Conservation (phyloP, 2,888 invertebrate genomes). For the Spisula solida region DNA sequence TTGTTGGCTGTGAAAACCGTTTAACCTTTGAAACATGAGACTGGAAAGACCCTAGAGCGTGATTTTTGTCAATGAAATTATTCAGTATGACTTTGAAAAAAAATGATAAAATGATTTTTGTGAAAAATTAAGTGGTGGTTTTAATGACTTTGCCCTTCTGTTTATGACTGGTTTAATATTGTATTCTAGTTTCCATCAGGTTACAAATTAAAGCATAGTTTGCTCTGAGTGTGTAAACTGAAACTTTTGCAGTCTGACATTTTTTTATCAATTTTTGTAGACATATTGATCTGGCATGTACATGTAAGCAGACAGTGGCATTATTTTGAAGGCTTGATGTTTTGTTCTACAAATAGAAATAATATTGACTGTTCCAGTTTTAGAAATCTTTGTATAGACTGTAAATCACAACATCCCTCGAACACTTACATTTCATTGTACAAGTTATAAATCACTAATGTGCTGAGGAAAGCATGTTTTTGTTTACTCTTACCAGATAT, state of each 20-base stretch:
- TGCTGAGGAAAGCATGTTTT: neutral
- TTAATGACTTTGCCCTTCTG: neutral
- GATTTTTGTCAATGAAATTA: neutral
- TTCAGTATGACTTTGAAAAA: neutral
- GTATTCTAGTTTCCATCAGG: neutral
- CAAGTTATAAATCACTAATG: neutral
- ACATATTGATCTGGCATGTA: neutral
- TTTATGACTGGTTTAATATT: neutral
- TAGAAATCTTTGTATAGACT: neutral
- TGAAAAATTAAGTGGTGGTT: neutral
- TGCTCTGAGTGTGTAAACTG: neutral
- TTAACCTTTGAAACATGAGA: constrained; percentile 43
- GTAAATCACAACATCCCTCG: too few relatives aligned
- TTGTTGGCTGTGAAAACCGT: constrained; percentile 19
- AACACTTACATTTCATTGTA: neutral
- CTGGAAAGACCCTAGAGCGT: constrained; percentile 28
- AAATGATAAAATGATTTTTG: neutral
- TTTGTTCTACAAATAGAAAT: constrained; percentile 6
- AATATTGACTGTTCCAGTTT: neutral
- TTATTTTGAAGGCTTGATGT: neutral
- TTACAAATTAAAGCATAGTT: neutral
- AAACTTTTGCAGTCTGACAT: neutral
- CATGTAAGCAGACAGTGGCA: neutral
- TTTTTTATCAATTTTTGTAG: neutral
- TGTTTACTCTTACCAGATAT: neutral